Conservation (phyloP, 2,113 vertebrate genomes). For the Nanorana parkeri region DNA sequence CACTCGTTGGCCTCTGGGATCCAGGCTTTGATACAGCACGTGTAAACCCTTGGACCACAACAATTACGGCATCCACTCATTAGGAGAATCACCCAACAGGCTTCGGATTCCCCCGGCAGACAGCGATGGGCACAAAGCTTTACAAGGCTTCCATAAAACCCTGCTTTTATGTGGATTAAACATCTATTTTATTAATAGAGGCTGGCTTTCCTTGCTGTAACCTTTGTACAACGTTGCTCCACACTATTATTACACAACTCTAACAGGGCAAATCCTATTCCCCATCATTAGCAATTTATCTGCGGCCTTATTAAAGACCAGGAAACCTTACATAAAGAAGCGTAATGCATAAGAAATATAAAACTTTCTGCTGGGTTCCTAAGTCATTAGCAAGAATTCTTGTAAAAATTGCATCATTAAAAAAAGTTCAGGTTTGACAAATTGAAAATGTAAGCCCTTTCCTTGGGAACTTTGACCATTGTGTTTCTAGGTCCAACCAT, state of each 20-base stretch:
- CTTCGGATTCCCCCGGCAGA: neutral
- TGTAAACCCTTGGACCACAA: neutral
- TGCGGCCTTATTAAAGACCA: constrained; percentile 20
- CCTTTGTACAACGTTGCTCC: constrained; percentile 10
- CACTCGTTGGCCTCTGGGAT: neutral
- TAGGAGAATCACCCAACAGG: neutral
- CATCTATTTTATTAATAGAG: constrained; percentile 24
- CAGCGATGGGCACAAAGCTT: neutral
- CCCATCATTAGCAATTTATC: constrained; percentile 12
- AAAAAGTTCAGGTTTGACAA: too few species aligned
- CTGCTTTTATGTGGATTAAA: constrained; percentile 40
- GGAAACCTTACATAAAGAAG: neutral
- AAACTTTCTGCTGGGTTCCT: neutral
- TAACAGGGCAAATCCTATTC: neutral
- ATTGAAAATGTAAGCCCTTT: too few species aligned
- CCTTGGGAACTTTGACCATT: too few species aligned
- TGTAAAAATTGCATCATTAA: too few species aligned
- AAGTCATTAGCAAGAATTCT: too few species aligned
- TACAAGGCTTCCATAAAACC: constrained; percentile 20
- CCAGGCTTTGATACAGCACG: neutral
- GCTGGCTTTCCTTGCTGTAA: constrained; percentile 24
- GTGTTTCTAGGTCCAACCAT: too few species aligned
- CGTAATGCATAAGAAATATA: neutral
- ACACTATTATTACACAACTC: neutral
- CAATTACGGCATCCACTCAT: neutral